These are phyloP conservation scores for Spongilla lacustris DNA, from an alignment of 37 sponge, comb jelly and placozoan genomes.

Conservation along the genomic window DNA sequence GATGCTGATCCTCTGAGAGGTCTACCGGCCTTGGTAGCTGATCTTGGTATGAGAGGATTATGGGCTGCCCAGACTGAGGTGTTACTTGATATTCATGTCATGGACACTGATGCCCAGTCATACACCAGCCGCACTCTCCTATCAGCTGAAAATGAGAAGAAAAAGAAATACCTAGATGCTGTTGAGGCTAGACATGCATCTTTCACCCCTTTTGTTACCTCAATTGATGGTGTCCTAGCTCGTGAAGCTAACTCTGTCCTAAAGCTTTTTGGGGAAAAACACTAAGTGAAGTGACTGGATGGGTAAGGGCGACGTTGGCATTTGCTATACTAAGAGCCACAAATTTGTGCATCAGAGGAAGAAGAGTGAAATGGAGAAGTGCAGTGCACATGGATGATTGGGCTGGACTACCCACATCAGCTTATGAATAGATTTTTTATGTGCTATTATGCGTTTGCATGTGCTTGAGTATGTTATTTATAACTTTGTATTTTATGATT, in stretches of 20 bases:
- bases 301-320: constrained; percentile 4
- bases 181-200: constrained; percentile 25
- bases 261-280: constrained; percentile 24
- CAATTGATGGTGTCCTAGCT: constrained; percentile 45
- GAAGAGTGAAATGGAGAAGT: constrained; percentile 2
- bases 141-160: constrained; percentile 36
- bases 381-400: constrained; percentile 4
- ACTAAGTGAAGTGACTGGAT: constrained; percentile 1
- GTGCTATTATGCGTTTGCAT: too few species aligned
- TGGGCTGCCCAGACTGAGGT: constrained; percentile 46
- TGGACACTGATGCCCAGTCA: constrained; percentile 51
- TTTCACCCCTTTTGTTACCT: constrained; percentile 38
- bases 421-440: too few species aligned
- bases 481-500: too few species aligned
- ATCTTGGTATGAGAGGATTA: constrained; percentile 52
- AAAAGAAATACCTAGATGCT: constrained; percentile 29
- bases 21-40: constrained; percentile 32
- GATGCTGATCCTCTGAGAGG: constrained; percentile 7
- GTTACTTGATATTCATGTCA: constrained; percentile 60
- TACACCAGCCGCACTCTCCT: background rate
- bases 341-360: constrained; percentile 15
- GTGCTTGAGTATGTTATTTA: too few species aligned
- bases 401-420: background rate
- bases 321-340: constrained; percentile 37
- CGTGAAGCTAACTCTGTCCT: constrained; percentile 14